Percentiles rank a stretch among this genome's conserved stretches.
phyloP scores from a whole-genome alignment of 2,888 invertebrate genomes.

The Macaria liturata region DNA sequence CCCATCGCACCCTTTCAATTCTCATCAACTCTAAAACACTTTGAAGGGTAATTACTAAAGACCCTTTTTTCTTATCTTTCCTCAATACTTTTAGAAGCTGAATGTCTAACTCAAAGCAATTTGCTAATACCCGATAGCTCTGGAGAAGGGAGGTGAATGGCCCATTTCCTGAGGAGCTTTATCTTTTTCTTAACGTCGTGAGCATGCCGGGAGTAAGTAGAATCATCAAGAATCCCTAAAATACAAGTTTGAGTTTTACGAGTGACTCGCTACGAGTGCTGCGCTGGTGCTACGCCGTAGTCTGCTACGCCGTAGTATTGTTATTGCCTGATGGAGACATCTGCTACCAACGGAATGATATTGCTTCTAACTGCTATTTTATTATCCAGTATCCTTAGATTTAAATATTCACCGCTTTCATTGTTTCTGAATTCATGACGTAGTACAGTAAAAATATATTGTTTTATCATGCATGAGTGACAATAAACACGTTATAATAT shows the following conservation, averaged over 20 bases:
- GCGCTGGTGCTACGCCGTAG: conserved; percentile 11
- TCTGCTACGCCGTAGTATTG: conserved; percentile 27
- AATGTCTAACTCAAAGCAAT: conserved; percentile 71
- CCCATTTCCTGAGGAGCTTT: conserved; percentile 69
- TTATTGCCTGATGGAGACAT: conserved; percentile 29
- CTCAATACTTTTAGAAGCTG: conserved; percentile 60
- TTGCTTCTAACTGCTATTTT: too few species aligned
- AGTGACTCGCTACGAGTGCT: conserved; percentile 25
- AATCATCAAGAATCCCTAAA: conserved; percentile 50
- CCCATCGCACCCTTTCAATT: conserved; percentile 54
- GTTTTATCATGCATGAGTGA: too few species aligned
- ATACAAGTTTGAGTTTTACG: conserved; percentile 54
- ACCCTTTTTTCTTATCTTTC: conserved; percentile 52
- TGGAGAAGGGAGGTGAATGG: conserved; percentile 66
- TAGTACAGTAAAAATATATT: too few species aligned
- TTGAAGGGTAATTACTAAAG: conserved; percentile 36
- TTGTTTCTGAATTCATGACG: too few species aligned
- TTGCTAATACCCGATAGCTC: conserved; percentile 72
- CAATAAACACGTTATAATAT: too few species aligned
- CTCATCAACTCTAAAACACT: conserved; percentile 57
- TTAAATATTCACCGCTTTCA: too few species aligned
- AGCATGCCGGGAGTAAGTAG: conserved; percentile 38
- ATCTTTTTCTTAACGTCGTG: conserved; percentile 57
- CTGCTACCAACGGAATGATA: conserved; percentile 20
- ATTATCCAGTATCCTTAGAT: too few species aligned